Evolutionary conservation across 1,140 invertebrate genomes (phyloP).

Genomic region (Eriosoma lanigerum): DNA sequence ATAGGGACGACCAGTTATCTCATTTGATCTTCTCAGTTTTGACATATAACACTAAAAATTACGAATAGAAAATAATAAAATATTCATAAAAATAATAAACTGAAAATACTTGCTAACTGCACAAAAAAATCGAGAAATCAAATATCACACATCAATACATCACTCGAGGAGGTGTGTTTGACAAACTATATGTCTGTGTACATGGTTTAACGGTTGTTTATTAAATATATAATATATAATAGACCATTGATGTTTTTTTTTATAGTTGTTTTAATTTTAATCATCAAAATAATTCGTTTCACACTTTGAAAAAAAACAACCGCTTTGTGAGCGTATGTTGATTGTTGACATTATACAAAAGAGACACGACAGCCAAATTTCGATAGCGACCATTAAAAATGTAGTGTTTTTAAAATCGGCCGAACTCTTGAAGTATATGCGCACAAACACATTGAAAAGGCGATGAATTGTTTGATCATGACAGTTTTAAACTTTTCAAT

Average conservation of each 20-base stretch:
- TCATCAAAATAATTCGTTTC: conserved; percentile 6
- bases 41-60: background rate
- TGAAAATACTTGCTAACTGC: too few relatives aligned
- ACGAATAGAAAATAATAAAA: too few relatives aligned
- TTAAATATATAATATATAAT: background rate
- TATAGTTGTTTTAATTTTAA: background rate
- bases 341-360: background rate
- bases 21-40: conserved; percentile 1
- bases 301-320: background rate
- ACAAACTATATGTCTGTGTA: background rate
- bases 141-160: background rate
- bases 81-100: too few relatives aligned
- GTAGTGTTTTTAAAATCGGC: conserved; percentile 18
- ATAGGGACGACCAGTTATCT: background rate
- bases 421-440: background rate
- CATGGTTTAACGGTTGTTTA: background rate
- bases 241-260: background rate
- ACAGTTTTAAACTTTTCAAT: background rate
- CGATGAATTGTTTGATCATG: background rate
- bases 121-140: too few relatives aligned
- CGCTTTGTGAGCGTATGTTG: background rate
- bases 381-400: conserved; percentile 16
- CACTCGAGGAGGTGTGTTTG: background rate
- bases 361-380: background rate
- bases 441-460: background rate